These are phyloP conservation scores for Heterotilapia buettikoferi DNA, from an alignment of 2,113 vertebrate species.

Conservation along the genomic window DNA sequence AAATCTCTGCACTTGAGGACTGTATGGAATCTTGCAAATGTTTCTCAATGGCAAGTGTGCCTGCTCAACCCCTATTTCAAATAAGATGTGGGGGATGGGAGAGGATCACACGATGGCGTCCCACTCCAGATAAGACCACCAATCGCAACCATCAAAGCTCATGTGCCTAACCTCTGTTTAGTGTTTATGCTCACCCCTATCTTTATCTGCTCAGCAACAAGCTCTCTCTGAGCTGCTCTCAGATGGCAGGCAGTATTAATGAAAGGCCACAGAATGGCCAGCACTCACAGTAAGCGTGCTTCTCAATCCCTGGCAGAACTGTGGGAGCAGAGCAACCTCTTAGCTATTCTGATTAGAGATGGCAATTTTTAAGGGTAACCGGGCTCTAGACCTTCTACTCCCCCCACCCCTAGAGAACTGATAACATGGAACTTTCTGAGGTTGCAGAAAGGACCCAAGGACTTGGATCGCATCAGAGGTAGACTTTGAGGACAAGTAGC, in stretches of 20 bases:
- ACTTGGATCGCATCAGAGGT: not conserved
- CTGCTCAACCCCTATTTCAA: not conserved
- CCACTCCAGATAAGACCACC: constrained; percentile 42
- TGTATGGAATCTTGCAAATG: constrained; percentile 38
- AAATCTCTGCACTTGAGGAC: constrained; percentile 25
- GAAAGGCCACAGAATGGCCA: constrained; percentile 30
- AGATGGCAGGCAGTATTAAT: constrained; percentile 42
- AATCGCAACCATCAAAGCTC: constrained; percentile 35
- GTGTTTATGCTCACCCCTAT: constrained; percentile 34
- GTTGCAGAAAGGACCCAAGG: not conserved
- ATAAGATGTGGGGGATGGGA: not conserved
- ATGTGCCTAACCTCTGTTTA: constrained; percentile 13
- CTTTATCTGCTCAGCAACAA: constrained; percentile 70
- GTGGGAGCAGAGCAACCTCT: constrained; percentile 27
- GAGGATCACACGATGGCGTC: not conserved
- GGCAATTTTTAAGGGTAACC: constrained; percentile 1
- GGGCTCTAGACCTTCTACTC: not conserved
- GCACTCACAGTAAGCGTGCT: constrained; percentile 18
- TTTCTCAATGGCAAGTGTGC: constrained; percentile 17
- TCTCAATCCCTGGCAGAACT: constrained; percentile 11
- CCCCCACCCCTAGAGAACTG: not conserved
- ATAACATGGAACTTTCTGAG: not conserved
- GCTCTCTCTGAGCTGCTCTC: constrained; percentile 52
- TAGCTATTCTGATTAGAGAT: constrained; percentile 12
- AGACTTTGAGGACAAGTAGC: not conserved